These are phyloP conservation scores for Drosophila robusta DNA, from an alignment of 2,888 invertebrate species.

Conservation along the genomic window DNA sequence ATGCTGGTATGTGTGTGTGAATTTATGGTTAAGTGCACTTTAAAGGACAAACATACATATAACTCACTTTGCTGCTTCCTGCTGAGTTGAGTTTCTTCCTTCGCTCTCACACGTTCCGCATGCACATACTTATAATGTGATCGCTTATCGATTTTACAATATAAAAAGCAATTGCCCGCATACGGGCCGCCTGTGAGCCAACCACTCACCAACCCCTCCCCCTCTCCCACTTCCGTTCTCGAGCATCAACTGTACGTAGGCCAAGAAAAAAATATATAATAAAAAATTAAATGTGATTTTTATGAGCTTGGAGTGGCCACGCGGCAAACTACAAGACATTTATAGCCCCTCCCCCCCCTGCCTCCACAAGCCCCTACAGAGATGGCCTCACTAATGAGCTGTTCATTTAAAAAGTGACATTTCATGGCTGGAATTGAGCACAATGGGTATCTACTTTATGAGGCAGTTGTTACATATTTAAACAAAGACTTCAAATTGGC, in stretches of 20 bases:
- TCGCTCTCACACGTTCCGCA: conserved; percentile 44
- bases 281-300: conserved; percentile 74
- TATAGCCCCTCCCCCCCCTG: conserved; percentile 43
- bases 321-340: conserved; percentile 59
- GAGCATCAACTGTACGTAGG: background rate
- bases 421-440: conserved; percentile 14
- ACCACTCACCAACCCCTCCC: background rate
- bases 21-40: conserved; percentile 81
- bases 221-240: too few relatives aligned
- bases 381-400: conserved; percentile 49
- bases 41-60: conserved; percentile 77
- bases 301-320: conserved; percentile 66
- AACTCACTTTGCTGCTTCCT: conserved; percentile 70
- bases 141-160: conserved; percentile 82
- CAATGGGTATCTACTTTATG: background rate
- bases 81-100: conserved; percentile 57
- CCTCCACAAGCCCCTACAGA: background rate
- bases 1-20: conserved; percentile 32
- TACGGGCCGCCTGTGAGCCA: conserved; percentile 38
- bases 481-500: background rate
- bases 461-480: background rate
- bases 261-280: conserved; percentile 27
- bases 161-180: conserved; percentile 81
- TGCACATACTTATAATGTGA: conserved; percentile 74
- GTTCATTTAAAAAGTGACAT: conserved; percentile 48